phyloP scores from a whole-genome alignment of 1,140 invertebrate genomes.

The Pogonomyrmex barbatus region DNA sequence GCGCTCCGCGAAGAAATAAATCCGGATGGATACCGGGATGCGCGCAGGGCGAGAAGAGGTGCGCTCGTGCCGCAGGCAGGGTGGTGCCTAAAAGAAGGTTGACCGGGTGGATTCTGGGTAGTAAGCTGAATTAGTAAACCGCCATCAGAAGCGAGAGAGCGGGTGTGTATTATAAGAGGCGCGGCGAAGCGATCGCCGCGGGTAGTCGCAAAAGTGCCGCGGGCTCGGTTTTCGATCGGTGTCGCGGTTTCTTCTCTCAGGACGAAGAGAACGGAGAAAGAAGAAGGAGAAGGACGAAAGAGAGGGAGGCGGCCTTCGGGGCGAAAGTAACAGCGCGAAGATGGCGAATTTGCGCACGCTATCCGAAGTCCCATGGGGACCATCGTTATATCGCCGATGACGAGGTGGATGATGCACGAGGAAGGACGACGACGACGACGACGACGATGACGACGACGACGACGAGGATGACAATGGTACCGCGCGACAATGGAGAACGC shows the following conservation, averaged over 20 bases:
- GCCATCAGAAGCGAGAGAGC: slow-evolving; percentile 71
- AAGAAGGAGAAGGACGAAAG: neutral
- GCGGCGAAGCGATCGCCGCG: slow-evolving; percentile 72
- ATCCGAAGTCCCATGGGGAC: neutral
- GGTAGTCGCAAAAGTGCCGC: slow-evolving; percentile 73
- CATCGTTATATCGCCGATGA: neutral
- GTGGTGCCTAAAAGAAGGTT: slow-evolving; percentile 77
- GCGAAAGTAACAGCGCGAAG: neutral
- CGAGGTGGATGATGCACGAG: slow-evolving; percentile 14
- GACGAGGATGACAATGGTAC: neutral
- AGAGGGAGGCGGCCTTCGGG: slow-evolving; percentile 12
- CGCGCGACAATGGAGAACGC: slow-evolving; percentile 36
- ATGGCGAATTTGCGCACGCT: slow-evolving; percentile 24
- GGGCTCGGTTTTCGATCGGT: slow-evolving; percentile 61
- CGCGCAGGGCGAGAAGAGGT: slow-evolving; percentile 52
- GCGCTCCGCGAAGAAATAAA: slow-evolving; percentile 83
- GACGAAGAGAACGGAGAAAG: neutral
- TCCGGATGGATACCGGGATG: slow-evolving; percentile 74
- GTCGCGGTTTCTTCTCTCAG: slow-evolving; percentile 31
- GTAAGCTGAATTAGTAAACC: slow-evolving; percentile 71
- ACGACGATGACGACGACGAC: slow-evolving; percentile 7
- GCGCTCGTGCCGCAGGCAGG: slow-evolving; percentile 50
- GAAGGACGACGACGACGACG: slow-evolving; percentile 23
- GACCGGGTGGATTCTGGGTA: slow-evolving; percentile 74
- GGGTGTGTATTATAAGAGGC: slow-evolving; percentile 73